Evolutionary conservation across 2,888 invertebrate species (phyloP), one percentile per base, ranked within the genome.

Genomic region (Chaitophorus viminalis): DNA sequence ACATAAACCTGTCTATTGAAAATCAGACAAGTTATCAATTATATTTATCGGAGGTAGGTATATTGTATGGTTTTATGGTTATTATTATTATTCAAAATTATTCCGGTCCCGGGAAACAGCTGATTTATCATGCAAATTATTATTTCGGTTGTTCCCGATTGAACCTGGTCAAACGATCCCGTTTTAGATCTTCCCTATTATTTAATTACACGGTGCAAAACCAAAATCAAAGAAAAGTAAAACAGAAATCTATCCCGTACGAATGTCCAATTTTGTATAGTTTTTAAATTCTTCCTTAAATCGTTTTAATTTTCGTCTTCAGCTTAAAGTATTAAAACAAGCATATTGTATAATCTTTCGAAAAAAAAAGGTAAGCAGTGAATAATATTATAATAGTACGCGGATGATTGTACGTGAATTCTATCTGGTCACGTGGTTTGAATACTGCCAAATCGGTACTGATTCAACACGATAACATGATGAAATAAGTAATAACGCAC

Each of bases 61-160:
- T 54, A 77, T 77, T 77, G 77, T 77, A 11, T 54, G 54, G 54
- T 77, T 77, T 77, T 31, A 54, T 33, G 18, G 52, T 77, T 77
- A 77, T 77, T 31, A 54, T 77, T 77, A 77, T 77, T 31, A 54
- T 77, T 77, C 54, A 54, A 77, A 77, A 54, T 77, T 54, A 77
- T 54, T 54, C 5, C 77, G 54, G 77, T 54, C 33, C 14, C 54
- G 54, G 77, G 31, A 77, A 77, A 25, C 31, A n/a, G 33, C 54
- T 77, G 77, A 76, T 77, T 33, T 77, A 54, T 77, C 25, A 33
- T 31, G 25, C 17, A 31, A 33, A 54, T 46, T 46, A 54, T 46
- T 46, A 46, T 77, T 54, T 31, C 54, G 77, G 31, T 54, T 25
- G 14, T 25, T 77, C 33, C 54, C 54, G 77, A 77, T 33, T 77